phyloP scores from a whole-genome alignment of 2,888 invertebrate species.

The Zygothrica quintamaculata region DNA sequence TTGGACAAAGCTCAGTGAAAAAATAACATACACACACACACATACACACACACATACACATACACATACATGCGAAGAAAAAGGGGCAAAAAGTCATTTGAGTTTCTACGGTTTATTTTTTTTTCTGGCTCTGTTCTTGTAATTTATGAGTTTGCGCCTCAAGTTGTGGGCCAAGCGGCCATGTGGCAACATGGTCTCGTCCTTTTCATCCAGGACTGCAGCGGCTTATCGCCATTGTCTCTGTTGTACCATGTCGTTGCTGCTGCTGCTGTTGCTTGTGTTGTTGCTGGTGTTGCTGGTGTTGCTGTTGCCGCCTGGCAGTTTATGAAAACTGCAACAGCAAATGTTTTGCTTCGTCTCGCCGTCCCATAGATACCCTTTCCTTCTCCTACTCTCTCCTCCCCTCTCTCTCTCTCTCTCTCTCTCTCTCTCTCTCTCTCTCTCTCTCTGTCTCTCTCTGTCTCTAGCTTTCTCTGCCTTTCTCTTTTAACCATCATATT shows the following conservation, averaged over 20 bases:
- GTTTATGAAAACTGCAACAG: conserved; percentile 78
- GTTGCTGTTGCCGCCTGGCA: conserved; percentile 50
- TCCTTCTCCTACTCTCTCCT: conserved; percentile 4
- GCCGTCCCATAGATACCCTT: neutral
- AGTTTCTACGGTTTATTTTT: conserved; percentile 35
- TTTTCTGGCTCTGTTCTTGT: conserved; percentile 42
- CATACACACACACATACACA: conserved; percentile 4
- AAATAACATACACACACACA: conserved; percentile 2
- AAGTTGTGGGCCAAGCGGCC: conserved; percentile 67
- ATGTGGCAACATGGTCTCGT: conserved; percentile 26
- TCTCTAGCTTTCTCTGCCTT: conserved; percentile 1
- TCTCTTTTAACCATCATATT: conserved; percentile 3
- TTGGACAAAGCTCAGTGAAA: conserved; percentile 30
- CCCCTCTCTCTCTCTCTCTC: conserved; percentile 5
- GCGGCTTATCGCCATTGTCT: conserved; percentile 76
- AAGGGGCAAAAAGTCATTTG: conserved; percentile 73
- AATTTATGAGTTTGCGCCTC: conserved; percentile 79
- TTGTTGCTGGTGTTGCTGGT: conserved; percentile 22
- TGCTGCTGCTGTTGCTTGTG: conserved; percentile 41
- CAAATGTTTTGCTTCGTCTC: conserved; percentile 61
- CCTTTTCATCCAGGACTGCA: conserved; percentile 40
- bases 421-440: neutral
- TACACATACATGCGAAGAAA: conserved; percentile 1
- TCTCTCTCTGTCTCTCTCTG: neutral
- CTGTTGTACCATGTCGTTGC: conserved; percentile 26